Evolutionary conservation across 2,113 vertebrate genomes (phyloP).

Genomic region (Dicaeum eximium): DNA sequence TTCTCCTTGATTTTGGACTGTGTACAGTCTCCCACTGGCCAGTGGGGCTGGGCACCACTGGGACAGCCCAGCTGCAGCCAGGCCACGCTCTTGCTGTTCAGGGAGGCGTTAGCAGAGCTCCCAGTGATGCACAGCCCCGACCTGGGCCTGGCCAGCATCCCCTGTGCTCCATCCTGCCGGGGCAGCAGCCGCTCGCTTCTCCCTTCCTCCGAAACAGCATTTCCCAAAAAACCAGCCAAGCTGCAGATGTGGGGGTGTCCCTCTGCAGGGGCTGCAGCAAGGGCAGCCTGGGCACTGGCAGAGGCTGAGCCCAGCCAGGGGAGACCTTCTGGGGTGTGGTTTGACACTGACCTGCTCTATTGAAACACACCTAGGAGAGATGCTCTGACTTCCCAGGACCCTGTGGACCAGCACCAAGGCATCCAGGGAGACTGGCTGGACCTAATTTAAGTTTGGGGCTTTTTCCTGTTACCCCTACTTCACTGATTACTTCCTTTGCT

Average conservation of each 20-base stretch:
- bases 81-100: fast-evolving
- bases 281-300: neutral
- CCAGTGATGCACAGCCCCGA: neutral
- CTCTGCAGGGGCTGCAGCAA: fast-evolving
- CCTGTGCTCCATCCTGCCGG: neutral
- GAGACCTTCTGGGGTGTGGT: neutral
- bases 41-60: neutral
- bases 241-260: neutral
- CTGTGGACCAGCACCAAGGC: neutral
- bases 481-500: neutral
- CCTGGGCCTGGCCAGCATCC: neutral
- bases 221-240: neutral
- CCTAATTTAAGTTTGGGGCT: neutral
- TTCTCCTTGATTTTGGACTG: neutral
- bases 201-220: neutral
- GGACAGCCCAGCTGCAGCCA: neutral
- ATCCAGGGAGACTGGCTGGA: neutral
- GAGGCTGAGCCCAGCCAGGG: neutral
- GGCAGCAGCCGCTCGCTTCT: neutral
- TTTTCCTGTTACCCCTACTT: neutral
- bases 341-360: neutral
- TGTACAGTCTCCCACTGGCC: neutral
- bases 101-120: neutral
- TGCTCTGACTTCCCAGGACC: neutral
- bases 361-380: neutral